Conservation (phyloP, 2,113 vertebrate species). For the Dasyurus viverrinus region DNA sequence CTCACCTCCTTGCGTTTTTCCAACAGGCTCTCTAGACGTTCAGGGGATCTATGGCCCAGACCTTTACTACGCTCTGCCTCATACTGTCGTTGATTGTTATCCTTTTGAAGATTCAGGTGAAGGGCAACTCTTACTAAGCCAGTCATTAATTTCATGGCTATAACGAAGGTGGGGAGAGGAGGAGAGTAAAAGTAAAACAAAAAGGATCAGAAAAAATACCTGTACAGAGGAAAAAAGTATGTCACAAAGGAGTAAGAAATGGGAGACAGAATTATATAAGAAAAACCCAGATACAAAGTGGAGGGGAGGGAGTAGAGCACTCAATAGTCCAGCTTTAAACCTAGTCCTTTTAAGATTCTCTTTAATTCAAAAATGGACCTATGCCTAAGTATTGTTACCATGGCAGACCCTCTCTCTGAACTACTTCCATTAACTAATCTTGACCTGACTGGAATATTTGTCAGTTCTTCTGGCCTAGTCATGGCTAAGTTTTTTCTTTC, state of each 20-base stretch:
- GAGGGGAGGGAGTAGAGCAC: neutral
- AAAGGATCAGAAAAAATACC: constrained; percentile 36
- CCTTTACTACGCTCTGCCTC: constrained; percentile 77
- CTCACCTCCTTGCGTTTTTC: constrained; percentile 78
- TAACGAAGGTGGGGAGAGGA: neutral
- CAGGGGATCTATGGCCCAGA: constrained; percentile 62
- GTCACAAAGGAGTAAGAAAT: constrained; percentile 14
- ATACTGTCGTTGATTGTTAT: constrained; percentile 78
- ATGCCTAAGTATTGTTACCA: neutral
- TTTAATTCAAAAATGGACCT: neutral
- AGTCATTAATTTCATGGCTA: constrained; percentile 84
- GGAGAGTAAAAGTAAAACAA: constrained; percentile 2
- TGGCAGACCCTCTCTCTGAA: neutral
- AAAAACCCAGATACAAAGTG: constrained; percentile 27
- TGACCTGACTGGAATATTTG: neutral
- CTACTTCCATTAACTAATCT: neutral
- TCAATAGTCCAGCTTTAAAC: neutral
- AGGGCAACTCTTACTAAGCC: constrained; percentile 79
- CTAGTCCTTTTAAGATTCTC: neutral
- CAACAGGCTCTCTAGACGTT: constrained; percentile 73
- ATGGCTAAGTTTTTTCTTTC: neutral
- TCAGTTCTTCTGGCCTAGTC: neutral
- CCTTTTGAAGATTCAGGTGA: constrained; percentile 70
- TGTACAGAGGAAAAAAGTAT: neutral
- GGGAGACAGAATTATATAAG: neutral